These are phyloP conservation scores for Seriola dumerili DNA, from an alignment of 2,113 vertebrate species.

Conservation along the genomic window DNA sequence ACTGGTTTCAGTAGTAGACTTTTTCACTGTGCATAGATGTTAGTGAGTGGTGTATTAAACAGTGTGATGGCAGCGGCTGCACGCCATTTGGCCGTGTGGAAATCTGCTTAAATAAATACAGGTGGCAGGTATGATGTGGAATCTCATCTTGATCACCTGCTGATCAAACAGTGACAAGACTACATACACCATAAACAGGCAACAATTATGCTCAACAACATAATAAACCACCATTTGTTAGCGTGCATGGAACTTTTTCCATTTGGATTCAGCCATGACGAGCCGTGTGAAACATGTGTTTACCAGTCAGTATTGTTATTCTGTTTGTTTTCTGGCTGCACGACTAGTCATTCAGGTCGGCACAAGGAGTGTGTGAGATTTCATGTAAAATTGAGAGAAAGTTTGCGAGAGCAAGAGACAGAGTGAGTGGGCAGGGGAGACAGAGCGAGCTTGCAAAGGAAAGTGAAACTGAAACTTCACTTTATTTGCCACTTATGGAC, in stretches of 20 bases:
- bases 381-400: conserved; percentile 24
- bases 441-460: conserved; percentile 21
- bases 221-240: not conserved
- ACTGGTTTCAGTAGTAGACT: not conserved
- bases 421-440: conserved; percentile 10
- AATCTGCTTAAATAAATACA: conserved; percentile 4
- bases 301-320: not conserved
- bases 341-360: not conserved
- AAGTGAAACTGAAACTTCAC: conserved; percentile 10
- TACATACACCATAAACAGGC: not conserved
- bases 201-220: not conserved
- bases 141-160: not conserved
- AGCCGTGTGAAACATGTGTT: not conserved
- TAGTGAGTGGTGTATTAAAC: not conserved
- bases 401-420: not conserved
- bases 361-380: not conserved
- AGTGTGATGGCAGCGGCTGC: not conserved
- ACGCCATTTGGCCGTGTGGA: not conserved
- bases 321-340: conserved; percentile 9
- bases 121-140: not conserved
- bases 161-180: not conserved
- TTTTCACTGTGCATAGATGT: not conserved
- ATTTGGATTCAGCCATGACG: not conserved
- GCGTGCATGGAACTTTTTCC: not conserved
- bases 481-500: not conserved